A percentile compares a stretch with the other conserved stretches of the same genome.
These are phyloP conservation scores for Aythya fuligula DNA, from an alignment of 2,797 vertebrate genomes.

Conservation along the genomic window DNA sequence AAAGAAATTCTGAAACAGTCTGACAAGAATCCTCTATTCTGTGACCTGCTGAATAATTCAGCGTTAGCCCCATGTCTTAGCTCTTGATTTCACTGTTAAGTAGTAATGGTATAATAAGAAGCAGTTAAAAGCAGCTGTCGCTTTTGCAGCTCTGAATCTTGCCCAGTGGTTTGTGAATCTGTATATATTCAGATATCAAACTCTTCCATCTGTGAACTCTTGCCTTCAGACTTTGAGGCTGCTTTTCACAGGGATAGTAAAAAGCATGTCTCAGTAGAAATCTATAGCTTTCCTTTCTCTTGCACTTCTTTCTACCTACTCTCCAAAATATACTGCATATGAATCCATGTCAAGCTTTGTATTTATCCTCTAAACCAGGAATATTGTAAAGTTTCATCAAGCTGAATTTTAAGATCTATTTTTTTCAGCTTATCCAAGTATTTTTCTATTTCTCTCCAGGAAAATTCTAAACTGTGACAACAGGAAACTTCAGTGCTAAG, in stretches of 20 bases:
- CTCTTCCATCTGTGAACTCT: accelerated
- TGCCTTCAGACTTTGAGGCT: neutral
- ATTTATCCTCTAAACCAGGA: neutral
- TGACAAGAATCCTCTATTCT: neutral
- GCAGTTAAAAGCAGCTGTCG: neutral
- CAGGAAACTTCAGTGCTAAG: neutral
- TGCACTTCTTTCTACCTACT: neutral
- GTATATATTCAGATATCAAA: accelerated
- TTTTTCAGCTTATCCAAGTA: neutral
- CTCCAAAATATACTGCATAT: accelerated
- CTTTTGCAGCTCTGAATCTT: neutral
- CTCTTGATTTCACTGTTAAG: neutral
- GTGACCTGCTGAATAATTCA: neutral
- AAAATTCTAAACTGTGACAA: neutral
- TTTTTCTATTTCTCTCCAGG: neutral
- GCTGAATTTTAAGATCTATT: neutral
- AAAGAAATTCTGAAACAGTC: neutral
- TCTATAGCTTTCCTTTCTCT: neutral
- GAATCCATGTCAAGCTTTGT: neutral
- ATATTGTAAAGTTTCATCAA: neutral
- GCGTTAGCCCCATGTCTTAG: neutral
- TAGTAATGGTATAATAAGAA: neutral
- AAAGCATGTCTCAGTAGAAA: neutral
- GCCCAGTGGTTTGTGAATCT: neutral
- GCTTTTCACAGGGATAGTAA: neutral